Evolutionary conservation across 2,113 vertebrate genomes (phyloP).

Genomic region (Circaetus cinerascens): DNA sequence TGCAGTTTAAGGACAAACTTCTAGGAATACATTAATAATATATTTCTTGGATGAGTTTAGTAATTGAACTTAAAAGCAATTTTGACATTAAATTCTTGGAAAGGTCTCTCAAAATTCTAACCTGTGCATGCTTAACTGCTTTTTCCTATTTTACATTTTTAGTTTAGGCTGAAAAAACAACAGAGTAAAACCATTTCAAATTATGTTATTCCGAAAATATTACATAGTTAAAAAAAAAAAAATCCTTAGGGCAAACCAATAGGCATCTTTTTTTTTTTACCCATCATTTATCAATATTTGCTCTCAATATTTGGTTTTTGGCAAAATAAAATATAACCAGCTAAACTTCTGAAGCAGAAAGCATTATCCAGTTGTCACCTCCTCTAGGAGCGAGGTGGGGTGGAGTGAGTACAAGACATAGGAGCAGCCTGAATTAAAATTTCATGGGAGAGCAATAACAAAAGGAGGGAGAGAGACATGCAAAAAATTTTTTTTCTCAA

Average conservation of each 20-base stretch:
- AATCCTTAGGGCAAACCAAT: background rate
- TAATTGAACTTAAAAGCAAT: background rate
- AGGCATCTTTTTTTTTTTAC: background rate
- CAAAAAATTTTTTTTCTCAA: background rate
- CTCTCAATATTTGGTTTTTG: background rate
- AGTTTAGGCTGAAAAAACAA: background rate
- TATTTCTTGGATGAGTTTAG: background rate
- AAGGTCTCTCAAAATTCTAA: background rate
- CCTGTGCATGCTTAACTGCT: background rate
- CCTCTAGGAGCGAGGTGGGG: background rate
- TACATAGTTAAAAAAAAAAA: background rate
- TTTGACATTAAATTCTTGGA: background rate
- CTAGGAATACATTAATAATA: background rate
- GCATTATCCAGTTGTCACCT: background rate
- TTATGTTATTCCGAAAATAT: background rate
- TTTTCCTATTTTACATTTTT: background rate
- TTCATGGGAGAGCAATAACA: background rate
- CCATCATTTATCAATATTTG: background rate
- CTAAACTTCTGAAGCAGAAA: background rate
- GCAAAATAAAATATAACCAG: background rate
- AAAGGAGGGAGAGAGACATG: background rate
- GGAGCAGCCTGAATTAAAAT: background rate
- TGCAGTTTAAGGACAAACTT: background rate
- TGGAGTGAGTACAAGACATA: accelerated
- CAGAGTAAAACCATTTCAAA: background rate